Conservation (phyloP, 2,888 invertebrate species). For the Tinea trinotella region DNA sequence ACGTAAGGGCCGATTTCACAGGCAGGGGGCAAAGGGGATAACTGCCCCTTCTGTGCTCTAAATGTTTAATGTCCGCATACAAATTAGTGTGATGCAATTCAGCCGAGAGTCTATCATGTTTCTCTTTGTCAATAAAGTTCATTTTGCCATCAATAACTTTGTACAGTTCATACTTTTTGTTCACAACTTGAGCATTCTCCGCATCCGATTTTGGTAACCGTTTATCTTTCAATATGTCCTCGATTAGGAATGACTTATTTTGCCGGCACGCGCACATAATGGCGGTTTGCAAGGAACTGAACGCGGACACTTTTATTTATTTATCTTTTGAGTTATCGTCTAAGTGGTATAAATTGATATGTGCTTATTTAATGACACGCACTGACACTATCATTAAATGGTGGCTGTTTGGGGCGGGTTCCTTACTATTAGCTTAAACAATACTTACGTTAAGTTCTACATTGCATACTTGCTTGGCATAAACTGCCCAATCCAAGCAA, state of each 20-base stretch:
- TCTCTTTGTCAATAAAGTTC: neutral
- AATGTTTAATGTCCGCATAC: neutral
- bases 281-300: constrained; percentile 24
- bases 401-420: neutral
- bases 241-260: constrained; percentile 57
- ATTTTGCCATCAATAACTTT: constrained; percentile 2
- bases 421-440: too few relatives aligned
- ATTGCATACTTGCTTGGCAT: too few relatives aligned
- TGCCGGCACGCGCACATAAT: constrained; percentile 62
- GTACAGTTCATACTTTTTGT: neutral
- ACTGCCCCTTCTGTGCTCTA: constrained; percentile 44
- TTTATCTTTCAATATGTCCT: constrained; percentile 48
- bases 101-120: neutral
- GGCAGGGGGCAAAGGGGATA: constrained; percentile 54
- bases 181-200: neutral
- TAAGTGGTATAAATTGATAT: constrained; percentile 46
- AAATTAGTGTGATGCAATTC: neutral
- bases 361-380: constrained; percentile 52
- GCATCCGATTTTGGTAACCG: neutral
- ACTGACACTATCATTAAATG: neutral
- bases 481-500: too few relatives aligned
- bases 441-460: too few relatives aligned
- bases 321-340: constrained; percentile 37
- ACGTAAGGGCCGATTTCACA: constrained; percentile 41
- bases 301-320: constrained; percentile 33